Base-by-base conservation (phyloP, 2,797 vertebrate genomes). In the Falco biarmicus region DNA sequence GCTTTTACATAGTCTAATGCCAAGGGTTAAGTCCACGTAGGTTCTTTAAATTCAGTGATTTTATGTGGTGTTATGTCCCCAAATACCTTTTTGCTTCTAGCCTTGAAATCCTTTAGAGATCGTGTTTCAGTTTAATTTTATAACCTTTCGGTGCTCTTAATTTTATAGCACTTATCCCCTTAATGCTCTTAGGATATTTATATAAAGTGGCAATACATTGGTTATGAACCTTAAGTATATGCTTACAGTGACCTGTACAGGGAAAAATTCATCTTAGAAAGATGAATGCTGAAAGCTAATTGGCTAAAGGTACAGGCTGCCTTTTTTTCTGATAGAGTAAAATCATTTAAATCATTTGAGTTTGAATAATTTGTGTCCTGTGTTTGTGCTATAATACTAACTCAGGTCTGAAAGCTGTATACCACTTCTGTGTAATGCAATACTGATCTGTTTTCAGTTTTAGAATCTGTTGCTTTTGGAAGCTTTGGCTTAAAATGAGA, bases 401-500 rank as follows among this genome's bases (percentile, higher is more conserved):
- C 13, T 53, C 78, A 10, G 11, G 13, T 76, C 51, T 65, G 57
- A 87, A 92, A 82, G 12, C 22, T 81, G 21, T 56, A 18, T 51
- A 57, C 10, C 13, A 17, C 24, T 59, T 91, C 1, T 73, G 32
- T 34, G 39, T 25, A 86, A 64, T 47, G 15, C 17, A 28, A 14
- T 77, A 12, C 43, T 83, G 69, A 64, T 80, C 80, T 91, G 60
- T 64, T 15, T 85, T 68, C 9, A 39, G 12, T 68, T 95, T 84
- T 79, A 73, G 51, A 78, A 69, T 56, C 8, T 34, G 6, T 81
- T 87, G 11, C 1, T 86, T 65, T 75, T 45, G 43, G 43, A 45
- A 45, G 43, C 43, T 45, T 45, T 45, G 8, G 43, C 19, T 45
- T 45, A 45, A 45, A 45, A 45, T 7, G 17, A 18, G 43, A 45